Conservation (phyloP, 2,888 invertebrate species). For the Trilocha varians region DNA sequence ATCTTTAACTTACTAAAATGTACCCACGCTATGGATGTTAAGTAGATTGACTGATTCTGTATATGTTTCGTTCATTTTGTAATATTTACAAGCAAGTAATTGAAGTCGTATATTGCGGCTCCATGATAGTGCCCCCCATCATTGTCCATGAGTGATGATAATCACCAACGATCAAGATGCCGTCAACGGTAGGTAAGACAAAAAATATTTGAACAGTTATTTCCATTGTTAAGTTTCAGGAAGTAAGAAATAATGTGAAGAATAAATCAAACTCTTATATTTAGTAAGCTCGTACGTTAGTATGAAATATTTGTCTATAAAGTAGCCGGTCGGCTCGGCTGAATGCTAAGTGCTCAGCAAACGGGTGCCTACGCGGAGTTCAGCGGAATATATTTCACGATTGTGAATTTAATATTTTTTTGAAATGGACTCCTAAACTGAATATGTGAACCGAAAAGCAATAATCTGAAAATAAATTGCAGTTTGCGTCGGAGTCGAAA, state of each 20-base stretch:
- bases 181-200: too few species aligned
- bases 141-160: too few species aligned
- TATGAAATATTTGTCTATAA: conserved; percentile 51
- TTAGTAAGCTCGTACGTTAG: conserved; percentile 36
- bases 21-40: too few species aligned
- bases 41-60: too few species aligned
- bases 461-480: not conserved
- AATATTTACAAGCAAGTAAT: too few species aligned
- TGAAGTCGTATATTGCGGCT: too few species aligned
- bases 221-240: too few species aligned
- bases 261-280: conserved; percentile 31
- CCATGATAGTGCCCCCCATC: too few species aligned
- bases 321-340: conserved; percentile 33
- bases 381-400: conserved; percentile 25
- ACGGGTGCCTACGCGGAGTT: conserved; percentile 30
- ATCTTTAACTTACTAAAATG: too few species aligned
- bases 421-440: conserved; percentile 6
- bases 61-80: too few species aligned
- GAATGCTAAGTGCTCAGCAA: conserved; percentile 46
- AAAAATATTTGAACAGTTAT: too few species aligned
- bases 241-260: conserved; percentile 24
- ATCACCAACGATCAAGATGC: too few species aligned
- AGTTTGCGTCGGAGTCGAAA: not conserved
- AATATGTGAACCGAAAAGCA: not conserved
- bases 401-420: conserved; percentile 13